Base-by-base conservation (phyloP, 2,797 vertebrate genomes). In the Acridotheres tristis region DNA sequence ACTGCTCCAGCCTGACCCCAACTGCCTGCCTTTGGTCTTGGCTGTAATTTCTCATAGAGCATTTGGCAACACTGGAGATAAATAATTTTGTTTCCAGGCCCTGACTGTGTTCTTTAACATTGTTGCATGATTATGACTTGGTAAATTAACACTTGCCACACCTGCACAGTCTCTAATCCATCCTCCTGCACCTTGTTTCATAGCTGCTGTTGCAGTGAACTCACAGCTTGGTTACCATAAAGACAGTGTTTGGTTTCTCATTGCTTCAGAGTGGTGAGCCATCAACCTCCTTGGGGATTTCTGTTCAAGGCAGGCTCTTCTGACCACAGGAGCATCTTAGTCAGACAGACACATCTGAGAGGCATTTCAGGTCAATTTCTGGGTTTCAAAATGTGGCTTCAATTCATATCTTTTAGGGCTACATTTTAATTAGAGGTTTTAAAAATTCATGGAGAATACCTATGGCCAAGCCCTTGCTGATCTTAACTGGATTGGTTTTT, bases 221-320 rank as follows among this genome's bases (percentile, higher is more conserved):
- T 92, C 43, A 67, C 4, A 5, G 72, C 50, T 76, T 71, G 68
- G 34, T 81, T 85, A 7, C 65, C 72, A 5, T 78, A 75, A 57
- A 93, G 61, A 25, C 25, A 61, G 76, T 91, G 96, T 96, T 97
- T 97, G 95, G 95, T 96, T 97, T 93, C 94, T 96, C 80, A 85
- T 92, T 92, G 94, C 94, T 88, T 92, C 79, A 62, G 96, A 97
- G 94, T 96, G 95, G 94, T 91, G 88, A 94, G 47, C 54, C 51
- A n/a, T 84, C 29, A 1, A 36, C 54, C 42, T 81, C n/a, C 0
- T 0, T 43, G 30, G 19, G 20, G 10, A 18, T 29, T 73, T 48
- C 38, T 48, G 61, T 63, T 36, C 10, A 25, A 47, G 42, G 38
- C 26, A 61, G 65, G 38, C 67, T 80, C 21, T 77, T 43, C 63